phyloP scores from a whole-genome alignment of 2,888 invertebrate genomes.

The Polydrusus cervinus region DNA sequence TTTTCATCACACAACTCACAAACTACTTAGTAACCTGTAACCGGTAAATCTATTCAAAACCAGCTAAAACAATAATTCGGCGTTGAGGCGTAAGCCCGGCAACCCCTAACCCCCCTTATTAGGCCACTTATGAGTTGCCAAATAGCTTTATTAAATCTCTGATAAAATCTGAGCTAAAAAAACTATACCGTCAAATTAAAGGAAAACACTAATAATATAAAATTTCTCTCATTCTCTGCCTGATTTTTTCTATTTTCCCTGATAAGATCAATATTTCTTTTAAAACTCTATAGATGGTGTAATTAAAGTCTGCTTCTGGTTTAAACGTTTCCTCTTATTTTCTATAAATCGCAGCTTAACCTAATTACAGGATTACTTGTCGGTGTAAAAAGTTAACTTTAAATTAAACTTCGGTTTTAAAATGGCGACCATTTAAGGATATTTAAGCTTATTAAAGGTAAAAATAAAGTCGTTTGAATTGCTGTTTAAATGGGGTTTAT shows the following conservation, averaged over 20 bases:
- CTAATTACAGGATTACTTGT: constrained; percentile 38
- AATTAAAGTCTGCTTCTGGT: constrained; percentile 45
- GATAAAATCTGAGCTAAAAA: too few relatives aligned
- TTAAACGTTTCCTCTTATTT: constrained; percentile 50
- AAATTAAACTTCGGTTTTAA: constrained; percentile 26
- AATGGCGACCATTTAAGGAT: background rate
- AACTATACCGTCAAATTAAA: too few relatives aligned
- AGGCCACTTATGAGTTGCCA: too few relatives aligned
- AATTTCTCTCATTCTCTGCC: too few relatives aligned
- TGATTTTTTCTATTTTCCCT: background rate
- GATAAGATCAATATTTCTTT: constrained; percentile 6
- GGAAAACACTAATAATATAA: too few relatives aligned
- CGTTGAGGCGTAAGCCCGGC: too few relatives aligned
- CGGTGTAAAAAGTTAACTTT: constrained; percentile 38
- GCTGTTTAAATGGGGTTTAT: background rate
- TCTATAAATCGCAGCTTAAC: constrained; percentile 46
- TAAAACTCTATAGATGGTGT: constrained; percentile 43
- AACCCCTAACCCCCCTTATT: too few relatives aligned
- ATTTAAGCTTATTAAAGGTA: background rate
- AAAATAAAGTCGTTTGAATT: background rate
- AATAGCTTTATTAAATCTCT: too few relatives aligned
- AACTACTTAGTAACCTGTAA: too few relatives aligned
- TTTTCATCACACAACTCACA: too few relatives aligned
- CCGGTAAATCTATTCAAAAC: too few relatives aligned
- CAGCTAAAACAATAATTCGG: too few relatives aligned